Evolutionary conservation across 2,888 invertebrate species (phyloP), one percentile per base, ranked within the genome.

Genomic region (Eupithecia exiguata): DNA sequence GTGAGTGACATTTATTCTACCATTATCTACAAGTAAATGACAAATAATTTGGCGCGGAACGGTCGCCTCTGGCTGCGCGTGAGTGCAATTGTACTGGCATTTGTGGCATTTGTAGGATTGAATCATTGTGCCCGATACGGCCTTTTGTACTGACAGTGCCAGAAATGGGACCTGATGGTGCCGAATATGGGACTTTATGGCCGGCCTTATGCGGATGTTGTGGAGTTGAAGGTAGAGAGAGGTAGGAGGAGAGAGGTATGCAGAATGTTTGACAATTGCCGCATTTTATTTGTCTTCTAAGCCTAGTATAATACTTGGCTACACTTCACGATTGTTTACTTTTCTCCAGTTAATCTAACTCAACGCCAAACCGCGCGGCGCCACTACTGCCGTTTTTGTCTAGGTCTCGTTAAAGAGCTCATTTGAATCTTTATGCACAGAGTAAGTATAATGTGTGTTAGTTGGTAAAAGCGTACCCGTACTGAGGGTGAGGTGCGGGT

Each of bases 1-100:
- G 18, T 18, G 30, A 35, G 62, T 62, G 62, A 35, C 62, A 62
- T 62, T 62, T 62, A 16, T 62, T 16, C 35, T 7, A 18, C 62
- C 62, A 62, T 62, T 62, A 62, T 18, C 62, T 62, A 35, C 62
- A 68, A 49, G 58, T 49, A 69, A 72, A 74, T 74, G 75, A 78
- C 75, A 75, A 74, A 78, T 72, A 74, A 75, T 77, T 70, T 69
- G 69, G 77, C 69, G 69, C 62, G 70, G 53, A 75, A 68, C 74
- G 72, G 69, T 72, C 61, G 78, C 70, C 69, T 43, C 58, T 14
- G 74, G 78, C 76, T 18, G 65, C 66, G 74, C 75, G 76, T 78
- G 78, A 78, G 77, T 79, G 77, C 78, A 68, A 76, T 77, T 75
- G 77, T 76, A 72, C 69, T 72, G 72, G 74, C 77, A 74, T 74